These are phyloP conservation scores for Baryphthengus martii DNA, from an alignment of 2,113 vertebrate species.

Conservation along the genomic window DNA sequence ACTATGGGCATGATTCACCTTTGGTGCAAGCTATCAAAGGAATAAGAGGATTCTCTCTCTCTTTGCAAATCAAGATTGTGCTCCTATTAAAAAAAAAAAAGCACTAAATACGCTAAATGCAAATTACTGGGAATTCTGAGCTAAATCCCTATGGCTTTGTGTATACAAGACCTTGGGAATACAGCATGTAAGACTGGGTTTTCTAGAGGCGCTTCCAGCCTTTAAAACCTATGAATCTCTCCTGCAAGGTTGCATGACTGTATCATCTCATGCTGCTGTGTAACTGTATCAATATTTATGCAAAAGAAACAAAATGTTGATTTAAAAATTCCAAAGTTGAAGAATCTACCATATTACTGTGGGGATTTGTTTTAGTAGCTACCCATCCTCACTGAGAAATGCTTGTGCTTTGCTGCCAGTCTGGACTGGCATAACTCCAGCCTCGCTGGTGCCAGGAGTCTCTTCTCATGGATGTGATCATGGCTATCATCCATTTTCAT, in stretches of 20 bases:
- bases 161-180: not conserved
- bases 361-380: not conserved
- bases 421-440: not conserved
- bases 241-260: not conserved
- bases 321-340: not conserved
- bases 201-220: not conserved
- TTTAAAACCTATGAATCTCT: not conserved
- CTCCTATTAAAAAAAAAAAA: not conserved
- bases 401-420: not conserved
- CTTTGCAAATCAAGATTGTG: not conserved
- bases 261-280: not conserved
- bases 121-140: not conserved
- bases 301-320: not conserved
- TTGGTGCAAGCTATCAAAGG: not conserved
- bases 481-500: not conserved
- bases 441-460: not conserved
- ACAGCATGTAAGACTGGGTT: not conserved
- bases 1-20: not conserved
- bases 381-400: not conserved
- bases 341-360: not conserved
- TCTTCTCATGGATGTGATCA: not conserved
- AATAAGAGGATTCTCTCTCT: not conserved
- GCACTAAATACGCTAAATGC: fast-evolving
- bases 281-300: not conserved
- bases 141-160: not conserved